Evolutionary conservation across 1,140 invertebrate species (phyloP), one percentile per base, ranked within the genome.

Genomic region (Platyscapa corneri): DNA sequence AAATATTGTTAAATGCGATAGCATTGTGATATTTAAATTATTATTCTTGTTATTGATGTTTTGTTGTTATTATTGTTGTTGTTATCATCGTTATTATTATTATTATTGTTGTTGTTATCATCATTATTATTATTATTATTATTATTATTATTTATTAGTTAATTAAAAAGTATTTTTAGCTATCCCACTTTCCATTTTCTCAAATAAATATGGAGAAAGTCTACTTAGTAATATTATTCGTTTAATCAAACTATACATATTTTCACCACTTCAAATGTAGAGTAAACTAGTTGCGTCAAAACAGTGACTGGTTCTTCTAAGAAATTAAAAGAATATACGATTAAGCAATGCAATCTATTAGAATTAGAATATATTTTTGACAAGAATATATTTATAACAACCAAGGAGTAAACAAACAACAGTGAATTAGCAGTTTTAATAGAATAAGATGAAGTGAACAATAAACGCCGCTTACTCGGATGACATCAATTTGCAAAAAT

Each of bases 401-500:
- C 30, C n/a, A 74, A 7, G 7, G 23, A 42, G 37, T n/a, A 39
- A 39, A 74, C 42, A 0, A 42, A 8, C 0, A 39, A 27, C 6
- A 74, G 18, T 74, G 20, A 27, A 42, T 74, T n/a, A 14, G 56
- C 16, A 2, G 8, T 42, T 37, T 42, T 7, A 6, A 42, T n/a
- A 42, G 37, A 74, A n/a, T 39, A n/a, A 74, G n/a, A 42, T 42
- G 14, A 3, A 42, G 37, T 32, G 23, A 42, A 74, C 70, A 42
- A 42, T 74, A 37, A 37, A 16, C 12, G 18, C 20, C 5, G 32
- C 14, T 70, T 20, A 39, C 37, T 37, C 7, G 37, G 27, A 42
- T 74, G 70, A n/a, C 37, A 74, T 74, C 23, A 20, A 42, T 74
- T 74, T 18, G 70, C 37, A 42, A n/a, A 39, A 74, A 74, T n/a